A percentile compares a stretch with the other conserved stretches of the same genome.
Conservation (phyloP, 2,797 vertebrate species). For the Myotis planiceps region DNA sequence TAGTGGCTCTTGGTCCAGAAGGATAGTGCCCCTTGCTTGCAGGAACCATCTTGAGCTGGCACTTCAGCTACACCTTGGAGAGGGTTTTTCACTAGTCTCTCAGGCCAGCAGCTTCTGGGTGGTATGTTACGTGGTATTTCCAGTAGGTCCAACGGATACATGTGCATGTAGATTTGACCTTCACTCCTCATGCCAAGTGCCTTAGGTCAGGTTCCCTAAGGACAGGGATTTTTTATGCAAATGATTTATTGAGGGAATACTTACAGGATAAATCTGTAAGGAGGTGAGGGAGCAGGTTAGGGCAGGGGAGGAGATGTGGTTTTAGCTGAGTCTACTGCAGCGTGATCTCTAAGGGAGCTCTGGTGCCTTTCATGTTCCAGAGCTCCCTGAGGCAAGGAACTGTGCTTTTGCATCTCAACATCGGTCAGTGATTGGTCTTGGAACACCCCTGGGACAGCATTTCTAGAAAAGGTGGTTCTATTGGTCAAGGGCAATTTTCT, state of each 20-base stretch:
- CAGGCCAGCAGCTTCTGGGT: not conserved
- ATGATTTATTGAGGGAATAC: not conserved
- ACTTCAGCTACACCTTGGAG: not conserved
- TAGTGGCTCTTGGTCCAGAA: not conserved
- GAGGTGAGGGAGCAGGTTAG: not conserved
- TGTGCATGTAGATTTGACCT: not conserved
- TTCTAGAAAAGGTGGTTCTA: not conserved
- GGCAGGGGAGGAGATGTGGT: not conserved
- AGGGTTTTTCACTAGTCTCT: not conserved
- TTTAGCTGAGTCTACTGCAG: not conserved
- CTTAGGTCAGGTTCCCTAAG: not conserved
- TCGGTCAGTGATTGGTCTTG: not conserved
- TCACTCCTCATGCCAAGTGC: not conserved
- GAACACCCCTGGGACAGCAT: not conserved
- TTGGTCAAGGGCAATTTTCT: not conserved
- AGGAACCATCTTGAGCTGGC: not conserved
- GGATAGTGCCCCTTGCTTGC: not conserved
- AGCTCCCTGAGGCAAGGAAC: not conserved
- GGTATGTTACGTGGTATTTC: not conserved
- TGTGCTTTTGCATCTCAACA: not conserved
- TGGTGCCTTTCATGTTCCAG: too few relatives aligned
- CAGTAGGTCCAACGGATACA: not conserved
- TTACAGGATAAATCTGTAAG: not conserved
- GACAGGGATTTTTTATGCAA: not conserved
- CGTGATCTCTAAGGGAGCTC: not conserved